These are phyloP conservation scores for Chrysina gloriosa DNA, from an alignment of 2,888 invertebrate species.

Conservation along the genomic window DNA sequence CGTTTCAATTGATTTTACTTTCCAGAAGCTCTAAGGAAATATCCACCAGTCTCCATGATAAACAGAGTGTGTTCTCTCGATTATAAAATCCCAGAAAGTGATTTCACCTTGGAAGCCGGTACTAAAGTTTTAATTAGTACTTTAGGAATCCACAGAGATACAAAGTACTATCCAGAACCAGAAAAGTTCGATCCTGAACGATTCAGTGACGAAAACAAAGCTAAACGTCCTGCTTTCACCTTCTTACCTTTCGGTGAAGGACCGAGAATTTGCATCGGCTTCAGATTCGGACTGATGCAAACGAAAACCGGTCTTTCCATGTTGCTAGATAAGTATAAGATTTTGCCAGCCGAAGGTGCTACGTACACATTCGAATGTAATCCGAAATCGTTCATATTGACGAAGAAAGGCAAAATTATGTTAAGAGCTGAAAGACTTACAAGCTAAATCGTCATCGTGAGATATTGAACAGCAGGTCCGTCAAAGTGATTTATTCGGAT, in stretches of 20 bases:
- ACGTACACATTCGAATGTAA: constrained; percentile 1
- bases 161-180: background rate
- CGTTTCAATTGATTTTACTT: background rate
- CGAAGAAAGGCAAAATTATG: background rate
- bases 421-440: constrained; percentile 10
- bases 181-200: constrained; percentile 13
- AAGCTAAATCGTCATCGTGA: no score
- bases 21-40: constrained; percentile 17
- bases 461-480: no score
- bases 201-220: constrained; percentile 14
- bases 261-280: constrained; percentile 15
- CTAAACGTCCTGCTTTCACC: background rate
- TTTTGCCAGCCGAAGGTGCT: background rate
- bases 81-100: background rate
- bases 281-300: constrained; percentile 20
- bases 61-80: background rate
- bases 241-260: constrained; percentile 10
- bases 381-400: background rate
- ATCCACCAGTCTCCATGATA: background rate
- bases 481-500: no score
- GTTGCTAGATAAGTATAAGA: constrained; percentile 5
- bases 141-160: constrained; percentile 4
- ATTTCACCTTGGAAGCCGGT: background rate
- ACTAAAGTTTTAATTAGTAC: constrained; percentile 18
- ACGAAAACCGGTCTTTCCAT: constrained; percentile 13